A percentile compares a stretch with the other conserved stretches of the same genome.
phyloP scores from a whole-genome alignment of 2,797 vertebrate species.

The Anisognathus igniventris region DNA sequence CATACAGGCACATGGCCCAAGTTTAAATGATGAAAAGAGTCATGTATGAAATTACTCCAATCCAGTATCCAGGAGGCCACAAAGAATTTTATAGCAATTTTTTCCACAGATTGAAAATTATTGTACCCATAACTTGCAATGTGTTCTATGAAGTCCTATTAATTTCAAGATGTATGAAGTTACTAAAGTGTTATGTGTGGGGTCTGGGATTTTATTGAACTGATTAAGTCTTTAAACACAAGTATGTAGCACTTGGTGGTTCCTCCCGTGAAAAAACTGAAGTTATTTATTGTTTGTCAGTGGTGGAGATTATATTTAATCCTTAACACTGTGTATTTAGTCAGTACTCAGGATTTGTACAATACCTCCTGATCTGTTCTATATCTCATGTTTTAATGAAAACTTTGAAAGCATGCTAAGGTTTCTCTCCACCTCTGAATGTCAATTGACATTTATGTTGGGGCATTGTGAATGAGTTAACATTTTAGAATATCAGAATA shows the following conservation, averaged over 20 bases:
- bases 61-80: background rate
- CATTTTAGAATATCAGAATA: background rate
- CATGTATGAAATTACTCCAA: background rate
- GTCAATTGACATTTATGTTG: background rate
- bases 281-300: background rate
- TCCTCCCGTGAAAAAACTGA: background rate
- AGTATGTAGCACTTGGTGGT: background rate
- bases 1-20: background rate
- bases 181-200: background rate
- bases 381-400: background rate
- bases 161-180: background rate
- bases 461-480: background rate
- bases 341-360: background rate
- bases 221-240: constrained; percentile 2
- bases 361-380: background rate
- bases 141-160: background rate
- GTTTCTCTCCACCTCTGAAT: background rate
- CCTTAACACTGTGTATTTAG: background rate
- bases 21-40: background rate
- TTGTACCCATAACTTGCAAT: background rate
- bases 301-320: background rate
- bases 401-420: background rate
- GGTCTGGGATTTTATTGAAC: background rate
- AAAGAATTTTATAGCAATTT: background rate
- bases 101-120: background rate